These are phyloP conservation scores for Cheirogaleus medius DNA, from an alignment of 2,113 vertebrate genomes.

Conservation along the genomic window DNA sequence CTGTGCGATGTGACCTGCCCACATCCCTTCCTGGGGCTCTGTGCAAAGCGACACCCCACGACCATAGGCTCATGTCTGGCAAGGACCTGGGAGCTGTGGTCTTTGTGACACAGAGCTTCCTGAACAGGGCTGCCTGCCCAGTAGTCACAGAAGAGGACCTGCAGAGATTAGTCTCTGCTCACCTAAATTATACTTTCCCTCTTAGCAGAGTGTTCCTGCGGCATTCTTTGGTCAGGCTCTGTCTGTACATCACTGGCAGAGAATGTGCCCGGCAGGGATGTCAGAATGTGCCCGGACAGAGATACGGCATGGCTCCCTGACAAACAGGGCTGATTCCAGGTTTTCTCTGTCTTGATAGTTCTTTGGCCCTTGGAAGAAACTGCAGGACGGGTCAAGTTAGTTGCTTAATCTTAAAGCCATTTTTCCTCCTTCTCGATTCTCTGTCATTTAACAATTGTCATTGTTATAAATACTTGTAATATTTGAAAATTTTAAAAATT, in stretches of 20 bases:
- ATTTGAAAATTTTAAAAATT: too few relatives aligned
- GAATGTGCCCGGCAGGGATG: background rate
- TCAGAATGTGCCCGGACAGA: too few relatives aligned
- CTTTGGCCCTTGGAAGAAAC: background rate
- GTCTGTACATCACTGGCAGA: background rate
- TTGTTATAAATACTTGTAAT: background rate
- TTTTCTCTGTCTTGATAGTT: background rate
- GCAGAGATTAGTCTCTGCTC: background rate
- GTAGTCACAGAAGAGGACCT: background rate
- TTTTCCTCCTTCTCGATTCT: background rate
- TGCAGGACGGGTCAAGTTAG: background rate
- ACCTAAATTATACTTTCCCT: background rate
- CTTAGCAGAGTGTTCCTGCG: background rate
- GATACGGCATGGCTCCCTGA: background rate
- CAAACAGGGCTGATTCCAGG: background rate
- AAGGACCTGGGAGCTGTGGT: background rate
- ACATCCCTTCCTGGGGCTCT: background rate
- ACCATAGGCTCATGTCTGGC: background rate
- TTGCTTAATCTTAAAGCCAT: background rate
- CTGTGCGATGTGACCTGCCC: background rate
- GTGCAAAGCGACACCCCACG: background rate
- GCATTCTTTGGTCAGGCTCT: background rate
- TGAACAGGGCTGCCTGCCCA: background rate
- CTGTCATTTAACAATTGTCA: background rate
- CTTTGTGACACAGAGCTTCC: background rate